These are phyloP conservation scores for Grus americana DNA, from an alignment of 2,113 vertebrate genomes.

Conservation along the genomic window DNA sequence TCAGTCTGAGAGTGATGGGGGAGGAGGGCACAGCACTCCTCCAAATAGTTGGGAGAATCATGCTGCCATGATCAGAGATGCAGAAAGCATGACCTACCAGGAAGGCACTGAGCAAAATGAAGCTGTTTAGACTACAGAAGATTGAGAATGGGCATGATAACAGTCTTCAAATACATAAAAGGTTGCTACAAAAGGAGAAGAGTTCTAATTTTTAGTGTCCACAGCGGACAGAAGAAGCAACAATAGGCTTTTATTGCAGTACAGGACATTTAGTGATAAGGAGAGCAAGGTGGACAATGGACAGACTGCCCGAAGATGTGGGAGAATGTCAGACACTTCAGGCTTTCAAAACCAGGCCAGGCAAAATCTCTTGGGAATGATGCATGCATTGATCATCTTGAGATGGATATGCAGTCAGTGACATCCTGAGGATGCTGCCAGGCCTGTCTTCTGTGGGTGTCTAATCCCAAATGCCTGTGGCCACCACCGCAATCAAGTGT, in stretches of 20 bases:
- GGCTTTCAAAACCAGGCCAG: neutral
- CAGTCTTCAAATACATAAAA: neutral
- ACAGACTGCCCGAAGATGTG: neutral
- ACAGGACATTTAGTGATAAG: neutral
- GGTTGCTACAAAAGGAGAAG: neutral
- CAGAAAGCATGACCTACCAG: neutral
- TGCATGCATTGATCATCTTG: neutral
- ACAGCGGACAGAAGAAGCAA: neutral
- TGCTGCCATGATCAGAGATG: neutral
- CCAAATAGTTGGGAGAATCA: neutral
- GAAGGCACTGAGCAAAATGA: neutral
- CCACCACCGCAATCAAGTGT: neutral
- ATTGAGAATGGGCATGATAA: rapidly evolving
- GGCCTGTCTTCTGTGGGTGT: neutral
- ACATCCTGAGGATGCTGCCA: neutral
- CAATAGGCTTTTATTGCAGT: neutral
- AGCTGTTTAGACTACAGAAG: neutral
- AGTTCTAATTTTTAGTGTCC: neutral
- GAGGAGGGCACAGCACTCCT: neutral
- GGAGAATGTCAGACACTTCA: neutral
- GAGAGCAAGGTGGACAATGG: neutral
- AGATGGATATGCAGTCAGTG: neutral
- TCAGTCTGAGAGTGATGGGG: neutral
- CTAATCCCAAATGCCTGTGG: neutral
- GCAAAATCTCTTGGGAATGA: neutral